These are phyloP conservation scores for Pygoscelis antarcticus DNA, from an alignment of 2,113 vertebrate species.

Conservation along the genomic window DNA sequence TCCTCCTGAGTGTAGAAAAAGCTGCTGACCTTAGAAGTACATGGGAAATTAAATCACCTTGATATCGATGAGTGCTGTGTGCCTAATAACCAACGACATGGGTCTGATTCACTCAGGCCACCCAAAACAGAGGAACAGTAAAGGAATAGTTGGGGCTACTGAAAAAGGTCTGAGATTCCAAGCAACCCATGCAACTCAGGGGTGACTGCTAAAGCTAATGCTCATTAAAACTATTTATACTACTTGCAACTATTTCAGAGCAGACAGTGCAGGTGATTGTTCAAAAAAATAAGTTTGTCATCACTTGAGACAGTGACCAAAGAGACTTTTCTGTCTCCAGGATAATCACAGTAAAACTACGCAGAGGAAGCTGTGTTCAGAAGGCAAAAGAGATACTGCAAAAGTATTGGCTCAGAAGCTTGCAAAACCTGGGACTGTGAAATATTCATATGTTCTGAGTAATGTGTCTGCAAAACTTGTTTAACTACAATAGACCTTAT, in stretches of 20 bases:
- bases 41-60: not conserved
- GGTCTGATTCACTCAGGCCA: not conserved
- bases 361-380: not conserved
- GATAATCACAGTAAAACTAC: not conserved
- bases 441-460: not conserved
- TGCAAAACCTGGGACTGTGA: no score
- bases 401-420: not conserved
- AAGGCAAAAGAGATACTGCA: not conserved
- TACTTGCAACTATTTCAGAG: not conserved
- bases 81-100: not conserved
- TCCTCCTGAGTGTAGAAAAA: not conserved
- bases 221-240: not conserved
- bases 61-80: not conserved
- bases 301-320: not conserved
- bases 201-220: not conserved
- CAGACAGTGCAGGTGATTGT: not conserved
- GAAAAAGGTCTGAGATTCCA: not conserved
- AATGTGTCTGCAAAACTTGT: constrained; percentile 26
- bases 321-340: not conserved
- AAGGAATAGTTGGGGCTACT: not conserved
- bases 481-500: not conserved
- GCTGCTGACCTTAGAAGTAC: not conserved
- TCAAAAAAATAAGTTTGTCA: not conserved
- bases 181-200: not conserved
- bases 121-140: not conserved